phyloP scores from a whole-genome alignment of 2,113 vertebrate genomes.

The Xiphorhynchus elegans region DNA sequence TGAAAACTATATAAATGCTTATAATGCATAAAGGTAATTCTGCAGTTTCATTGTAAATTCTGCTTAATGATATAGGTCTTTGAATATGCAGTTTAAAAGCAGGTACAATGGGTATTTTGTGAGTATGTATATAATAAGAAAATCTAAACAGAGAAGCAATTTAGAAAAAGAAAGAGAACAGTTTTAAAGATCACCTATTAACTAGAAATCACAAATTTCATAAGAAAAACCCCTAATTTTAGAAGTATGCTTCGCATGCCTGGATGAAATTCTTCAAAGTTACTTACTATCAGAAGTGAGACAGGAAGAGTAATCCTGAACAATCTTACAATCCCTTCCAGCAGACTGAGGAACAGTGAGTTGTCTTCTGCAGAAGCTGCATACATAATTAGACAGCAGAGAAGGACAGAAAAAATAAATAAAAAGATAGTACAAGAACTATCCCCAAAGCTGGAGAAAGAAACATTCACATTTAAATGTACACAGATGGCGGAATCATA shows the following conservation, averaged over 20 bases:
- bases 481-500: neutral
- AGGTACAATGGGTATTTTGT: neutral
- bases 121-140: neutral
- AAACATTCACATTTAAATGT: neutral
- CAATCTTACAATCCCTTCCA: neutral
- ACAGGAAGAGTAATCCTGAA: neutral
- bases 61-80: neutral
- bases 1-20: neutral
- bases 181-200: neutral
- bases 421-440: neutral
- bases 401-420: neutral
- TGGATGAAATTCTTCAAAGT: neutral
- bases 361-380: neutral
- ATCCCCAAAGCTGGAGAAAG: neutral
- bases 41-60: neutral
- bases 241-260: neutral
- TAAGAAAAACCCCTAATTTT: accelerated
- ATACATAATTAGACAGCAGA: neutral
- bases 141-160: neutral
- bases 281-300: neutral
- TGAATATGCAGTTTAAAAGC: neutral
- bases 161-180: neutral
- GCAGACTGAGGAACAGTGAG: neutral
- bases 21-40: neutral
- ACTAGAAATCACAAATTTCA: neutral